Base-by-base conservation (phyloP, 2,113 vertebrate species). In the Thunnus thynnus region DNA sequence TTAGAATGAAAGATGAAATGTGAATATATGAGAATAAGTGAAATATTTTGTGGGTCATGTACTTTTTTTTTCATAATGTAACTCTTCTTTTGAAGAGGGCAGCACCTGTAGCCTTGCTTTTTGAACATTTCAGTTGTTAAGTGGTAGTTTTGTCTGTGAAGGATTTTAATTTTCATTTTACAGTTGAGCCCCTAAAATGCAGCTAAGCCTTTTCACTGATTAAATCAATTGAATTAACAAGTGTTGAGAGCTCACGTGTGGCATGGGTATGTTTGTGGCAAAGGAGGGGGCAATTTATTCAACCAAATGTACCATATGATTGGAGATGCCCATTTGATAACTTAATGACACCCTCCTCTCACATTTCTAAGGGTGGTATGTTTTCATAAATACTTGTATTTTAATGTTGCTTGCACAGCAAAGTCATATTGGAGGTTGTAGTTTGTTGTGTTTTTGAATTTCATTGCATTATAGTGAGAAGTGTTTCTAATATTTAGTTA, bases 31-130 rank as follows among this genome's bases (percentile, higher is more conserved):
- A 58, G 57, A 83, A 81, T 63, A 52, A 25, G 12, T 54, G 55
- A 74, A 71, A 65, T 78, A 80, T 80, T 84, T 74, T 36, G 55
- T 57, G 30, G 3, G 14, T 68, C 47, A 8, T 80, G 22, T 77
- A 51, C 61, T 54, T 79, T 84, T 83, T 82, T 65, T 56, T 72
- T 56, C 25, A 55, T 41, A 57, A 54, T 62, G 50, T 63, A 32
- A 22, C 10, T 60, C 56, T n/a, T 81, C 44, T 71, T 68, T 80
- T 82, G 44, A 83, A 63, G 54, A 81, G 2, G 55, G 32, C 71
- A 76, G 74, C 73, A 79, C 48, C 82, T 74, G 82, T 83, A 70
- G 71, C 85, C 76, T 85, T 89, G 77, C 46, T 72, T 71, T 80
- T 80, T 8, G 32, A 77, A 66, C 82, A 44, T 2, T 78, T 72